Conservation (phyloP, 2,888 invertebrate genomes). For the Agriotes lineatus region DNA sequence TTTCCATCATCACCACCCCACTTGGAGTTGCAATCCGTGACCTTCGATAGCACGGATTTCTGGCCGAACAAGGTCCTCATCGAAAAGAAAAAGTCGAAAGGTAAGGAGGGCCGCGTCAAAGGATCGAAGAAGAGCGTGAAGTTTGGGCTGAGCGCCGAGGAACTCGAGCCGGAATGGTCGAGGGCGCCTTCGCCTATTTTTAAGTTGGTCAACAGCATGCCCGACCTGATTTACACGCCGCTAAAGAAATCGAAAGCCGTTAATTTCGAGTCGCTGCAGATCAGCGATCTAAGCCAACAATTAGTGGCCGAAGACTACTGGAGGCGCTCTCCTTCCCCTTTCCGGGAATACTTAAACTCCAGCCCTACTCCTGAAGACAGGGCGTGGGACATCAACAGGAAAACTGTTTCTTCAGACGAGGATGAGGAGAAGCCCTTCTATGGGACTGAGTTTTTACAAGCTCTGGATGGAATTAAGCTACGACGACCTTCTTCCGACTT, state of each 20-base stretch:
- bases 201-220: not conserved
- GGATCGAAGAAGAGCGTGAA: constrained; percentile 6
- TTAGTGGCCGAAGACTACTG: constrained; percentile 67
- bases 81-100: constrained; percentile 9
- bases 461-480: constrained; percentile 72
- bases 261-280: constrained; percentile 54
- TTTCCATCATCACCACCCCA: too few species aligned
- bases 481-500: not conserved
- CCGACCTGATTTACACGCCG: not conserved
- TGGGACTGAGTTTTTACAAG: constrained; percentile 65
- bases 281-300: constrained; percentile 63
- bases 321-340: constrained; percentile 65
- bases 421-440: constrained; percentile 16
- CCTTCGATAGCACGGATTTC: constrained; percentile 22
- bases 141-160: constrained; percentile 54
- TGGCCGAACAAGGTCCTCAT: constrained; percentile 15
- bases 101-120: constrained; percentile 44
- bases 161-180: constrained; percentile 49
- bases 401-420: constrained; percentile 17
- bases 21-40: not conserved
- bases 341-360: constrained; percentile 58
- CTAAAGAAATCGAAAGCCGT: constrained; percentile 12
- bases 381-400: constrained; percentile 20
- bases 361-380: constrained; percentile 13
- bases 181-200: constrained; percentile 26